Evolutionary conservation across 92 coral and sea anemone genomes (phyloP), one percentile per base, ranked within the genome.

Genomic region (Montipora capitata): DNA sequence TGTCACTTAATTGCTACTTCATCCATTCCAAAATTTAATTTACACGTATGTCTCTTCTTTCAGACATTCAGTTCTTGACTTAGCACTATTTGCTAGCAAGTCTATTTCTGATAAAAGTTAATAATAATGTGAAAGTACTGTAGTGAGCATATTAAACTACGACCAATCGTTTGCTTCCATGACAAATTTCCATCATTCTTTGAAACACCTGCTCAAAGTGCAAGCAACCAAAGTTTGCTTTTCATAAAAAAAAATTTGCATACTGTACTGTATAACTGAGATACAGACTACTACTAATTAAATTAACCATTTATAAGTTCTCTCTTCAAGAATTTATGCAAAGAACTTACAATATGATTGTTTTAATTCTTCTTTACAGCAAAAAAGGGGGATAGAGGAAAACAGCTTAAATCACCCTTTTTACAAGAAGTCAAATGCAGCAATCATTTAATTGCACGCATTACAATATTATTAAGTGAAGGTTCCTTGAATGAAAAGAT

Each of bases 201-300:
- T 40, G 41, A 62, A 77, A 59, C 82, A 77, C 82, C 82, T 77
- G 82, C 39, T 39, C 45, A 57, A 41, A 61, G 43, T 5, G 58
- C 20, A 40, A 77, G 7, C 68, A 38, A 76, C 9, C 41, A 7
- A 77, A 77, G 27, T 2, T 11, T 77, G 7, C 51, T 8, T 45
- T 45, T 66, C 35, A 27, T 27, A 27, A 0, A 27, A 18, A 13
- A 40, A 74, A 74, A 54, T 74, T 74, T 74, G 79, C 64, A 74
- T 74, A 27, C 35, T 27, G 35, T 27, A 27, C 35, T 27, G 35
- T 27, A 27, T 27, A 27, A 12, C 10, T 2, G 18, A 74, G 39
- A 18, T 9, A 57, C 13, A 10, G 13, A 63, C 39, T 17, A 63
- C 6, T 63, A 5, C 0, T 45, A 8, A 4, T 45, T 45, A 5